phyloP scores from a whole-genome alignment of 1,140 invertebrate genomes.

The Drosophila saltans region DNA sequence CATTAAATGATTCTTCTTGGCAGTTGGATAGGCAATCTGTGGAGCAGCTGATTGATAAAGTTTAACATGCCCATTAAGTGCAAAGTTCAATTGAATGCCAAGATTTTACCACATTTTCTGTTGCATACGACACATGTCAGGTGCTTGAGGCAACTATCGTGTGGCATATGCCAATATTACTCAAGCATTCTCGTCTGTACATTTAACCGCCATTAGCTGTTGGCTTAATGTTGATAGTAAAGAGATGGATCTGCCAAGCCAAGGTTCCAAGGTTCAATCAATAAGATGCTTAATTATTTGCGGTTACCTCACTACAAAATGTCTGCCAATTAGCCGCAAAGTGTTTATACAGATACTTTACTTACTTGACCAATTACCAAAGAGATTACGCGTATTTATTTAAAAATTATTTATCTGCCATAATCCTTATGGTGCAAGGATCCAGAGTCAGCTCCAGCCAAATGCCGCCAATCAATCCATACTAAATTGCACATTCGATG shows the following conservation, averaged over 20 bases:
- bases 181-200: neutral
- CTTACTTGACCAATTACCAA: no score
- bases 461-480: no score
- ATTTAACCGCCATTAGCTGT: neutral
- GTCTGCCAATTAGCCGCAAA: neutral
- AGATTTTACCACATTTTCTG: neutral
- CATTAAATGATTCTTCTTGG: neutral
- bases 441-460: no score
- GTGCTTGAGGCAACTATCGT: neutral
- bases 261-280: neutral
- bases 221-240: slow-evolving; percentile 2
- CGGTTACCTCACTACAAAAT: neutral
- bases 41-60: neutral
- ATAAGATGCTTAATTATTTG: slow-evolving; percentile 11
- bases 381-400: no score
- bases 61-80: slow-evolving; percentile 2
- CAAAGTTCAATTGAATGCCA: slow-evolving; percentile 10
- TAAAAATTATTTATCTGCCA: no score
- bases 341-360: neutral
- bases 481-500: no score
- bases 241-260: neutral
- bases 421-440: no score
- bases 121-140: neutral
- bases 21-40: neutral
- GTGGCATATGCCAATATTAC: no score